A percentile compares a stretch with the other conserved stretches of the same genome.
Conservation (phyloP, 37 sponge, comb jelly and placozoan genomes). For the Halichondria panicea region DNA sequence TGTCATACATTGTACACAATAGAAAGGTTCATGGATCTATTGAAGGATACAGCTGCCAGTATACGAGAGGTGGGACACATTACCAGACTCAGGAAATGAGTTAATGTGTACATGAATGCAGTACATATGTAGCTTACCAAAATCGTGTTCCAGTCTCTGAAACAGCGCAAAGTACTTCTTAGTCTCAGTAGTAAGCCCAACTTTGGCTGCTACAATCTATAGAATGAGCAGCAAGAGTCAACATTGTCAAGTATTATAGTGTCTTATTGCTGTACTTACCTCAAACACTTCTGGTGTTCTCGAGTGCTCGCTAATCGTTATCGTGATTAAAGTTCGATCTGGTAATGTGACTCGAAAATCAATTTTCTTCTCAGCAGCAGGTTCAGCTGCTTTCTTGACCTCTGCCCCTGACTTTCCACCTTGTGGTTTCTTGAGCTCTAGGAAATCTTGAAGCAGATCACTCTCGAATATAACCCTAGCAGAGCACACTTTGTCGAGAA, state of each 20-base stretch:
- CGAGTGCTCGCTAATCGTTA: constrained; percentile 41
- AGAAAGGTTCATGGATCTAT: not conserved
- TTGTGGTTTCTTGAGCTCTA: constrained; percentile 20
- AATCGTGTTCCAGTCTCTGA: constrained; percentile 26
- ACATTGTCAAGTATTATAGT: not conserved
- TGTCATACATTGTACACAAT: not conserved
- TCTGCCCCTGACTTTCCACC: constrained; percentile 1
- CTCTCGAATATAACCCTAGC: constrained; percentile 77
- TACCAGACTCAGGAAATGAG: not conserved
- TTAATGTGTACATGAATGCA: constrained; percentile 6
- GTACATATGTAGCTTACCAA: constrained; percentile 54
- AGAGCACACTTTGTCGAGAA: constrained; percentile 86
- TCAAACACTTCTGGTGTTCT: constrained; percentile 54
- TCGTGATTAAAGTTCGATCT: constrained; percentile 14
- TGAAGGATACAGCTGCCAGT: not conserved
- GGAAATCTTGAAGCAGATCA: constrained; percentile 84
- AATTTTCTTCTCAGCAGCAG: constrained; percentile 5
- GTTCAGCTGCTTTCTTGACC: not conserved
- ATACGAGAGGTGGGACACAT: not conserved
- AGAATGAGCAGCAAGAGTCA: constrained; percentile 8
- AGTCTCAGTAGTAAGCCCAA: constrained; percentile 33
- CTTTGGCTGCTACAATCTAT: constrained; percentile 44
- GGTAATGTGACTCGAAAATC: constrained; percentile 54
- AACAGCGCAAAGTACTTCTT: constrained; percentile 66
- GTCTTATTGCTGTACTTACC: constrained; percentile 6